phyloP scores from a whole-genome alignment of 2,113 vertebrate genomes.

The Calyptommatus sinebrachiatus region DNA sequence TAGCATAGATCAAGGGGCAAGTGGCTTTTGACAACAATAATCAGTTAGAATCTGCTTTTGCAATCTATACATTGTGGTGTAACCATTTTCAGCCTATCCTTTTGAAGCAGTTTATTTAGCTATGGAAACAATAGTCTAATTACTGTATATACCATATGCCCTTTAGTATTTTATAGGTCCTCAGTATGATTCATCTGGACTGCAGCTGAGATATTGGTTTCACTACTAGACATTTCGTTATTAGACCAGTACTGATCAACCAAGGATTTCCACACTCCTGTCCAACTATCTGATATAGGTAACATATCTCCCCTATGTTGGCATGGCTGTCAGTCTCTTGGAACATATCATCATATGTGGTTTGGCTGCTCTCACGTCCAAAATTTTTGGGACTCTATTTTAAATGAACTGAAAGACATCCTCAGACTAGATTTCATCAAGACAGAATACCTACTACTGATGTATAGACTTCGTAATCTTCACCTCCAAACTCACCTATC shows the following conservation, averaged over 20 bases:
- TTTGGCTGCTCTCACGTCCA: too few relatives aligned
- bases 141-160: slow-evolving; percentile 12
- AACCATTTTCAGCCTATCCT: slow-evolving; percentile 21
- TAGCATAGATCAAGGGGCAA: slow-evolving; percentile 8
- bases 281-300: too few relatives aligned
- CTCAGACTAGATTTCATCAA: too few relatives aligned
- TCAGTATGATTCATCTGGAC: not conserved
- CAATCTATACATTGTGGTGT: not conserved
- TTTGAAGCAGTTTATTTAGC: slow-evolving; percentile 5
- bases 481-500: too few relatives aligned
- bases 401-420: too few relatives aligned
- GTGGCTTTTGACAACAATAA: slow-evolving; percentile 28
- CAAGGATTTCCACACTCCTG: not conserved
- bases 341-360: too few relatives aligned
- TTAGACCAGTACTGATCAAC: slow-evolving; percentile 6
- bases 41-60: slow-evolving; percentile 35
- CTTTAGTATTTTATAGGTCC: slow-evolving; percentile 1
- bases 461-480: too few relatives aligned
- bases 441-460: too few relatives aligned
- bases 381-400: too few relatives aligned
- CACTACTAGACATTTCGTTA: slow-evolving; percentile 13
- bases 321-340: too few relatives aligned
- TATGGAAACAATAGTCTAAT: slow-evolving; percentile 20
- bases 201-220: slow-evolving; percentile 20
- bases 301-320: too few relatives aligned